Evolutionary conservation across 2,888 invertebrate genomes (phyloP).

Genomic region (Caenorhabditis doughertyi): DNA sequence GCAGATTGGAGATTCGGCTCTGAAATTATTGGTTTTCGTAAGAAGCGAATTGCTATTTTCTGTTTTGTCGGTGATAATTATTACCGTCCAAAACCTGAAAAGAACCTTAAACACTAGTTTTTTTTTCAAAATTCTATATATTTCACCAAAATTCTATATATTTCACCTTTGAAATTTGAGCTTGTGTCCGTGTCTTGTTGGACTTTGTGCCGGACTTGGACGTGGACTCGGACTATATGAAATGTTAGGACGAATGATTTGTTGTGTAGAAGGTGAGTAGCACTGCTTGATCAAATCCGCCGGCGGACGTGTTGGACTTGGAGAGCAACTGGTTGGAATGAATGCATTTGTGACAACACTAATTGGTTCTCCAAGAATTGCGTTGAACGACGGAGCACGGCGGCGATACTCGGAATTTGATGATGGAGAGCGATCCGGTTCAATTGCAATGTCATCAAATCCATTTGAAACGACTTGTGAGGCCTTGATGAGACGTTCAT

Average conservation of each 20-base stretch:
- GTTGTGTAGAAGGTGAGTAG: slow-evolving; percentile 82
- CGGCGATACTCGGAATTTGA: slow-evolving; percentile 31
- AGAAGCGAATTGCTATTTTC: too few relatives aligned
- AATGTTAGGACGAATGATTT: slow-evolving; percentile 81
- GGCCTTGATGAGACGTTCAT: slow-evolving; percentile 78
- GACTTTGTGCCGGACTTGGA: slow-evolving; percentile 70
- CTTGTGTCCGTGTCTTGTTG: slow-evolving; percentile 57
- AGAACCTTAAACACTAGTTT: too few relatives aligned
- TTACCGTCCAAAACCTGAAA: too few relatives aligned
- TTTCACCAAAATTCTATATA: too few relatives aligned
- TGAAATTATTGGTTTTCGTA: slow-evolving; percentile 23
- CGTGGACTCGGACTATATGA: slow-evolving; percentile 78
- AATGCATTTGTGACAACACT: slow-evolving; percentile 81
- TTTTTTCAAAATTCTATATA: too few relatives aligned
- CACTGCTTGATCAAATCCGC: slow-evolving; percentile 75
- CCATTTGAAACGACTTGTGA: slow-evolving; percentile 76
- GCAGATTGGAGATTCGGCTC: slow-evolving; percentile 61
- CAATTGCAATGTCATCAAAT: slow-evolving; percentile 78
- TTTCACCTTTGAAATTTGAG: slow-evolving; percentile 49
- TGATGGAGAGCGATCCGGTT: slow-evolving; percentile 38
- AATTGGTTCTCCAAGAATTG: slow-evolving; percentile 73
- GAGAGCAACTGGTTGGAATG: slow-evolving; percentile 78
- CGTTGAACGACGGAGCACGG: slow-evolving; percentile 56
- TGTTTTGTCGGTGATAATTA: too few relatives aligned
- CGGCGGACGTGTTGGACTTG: slow-evolving; percentile 77